Evolutionary conservation across 1,140 invertebrate genomes (phyloP), one percentile per base, ranked within the genome.

Genomic region (Uloborus diversus): DNA sequence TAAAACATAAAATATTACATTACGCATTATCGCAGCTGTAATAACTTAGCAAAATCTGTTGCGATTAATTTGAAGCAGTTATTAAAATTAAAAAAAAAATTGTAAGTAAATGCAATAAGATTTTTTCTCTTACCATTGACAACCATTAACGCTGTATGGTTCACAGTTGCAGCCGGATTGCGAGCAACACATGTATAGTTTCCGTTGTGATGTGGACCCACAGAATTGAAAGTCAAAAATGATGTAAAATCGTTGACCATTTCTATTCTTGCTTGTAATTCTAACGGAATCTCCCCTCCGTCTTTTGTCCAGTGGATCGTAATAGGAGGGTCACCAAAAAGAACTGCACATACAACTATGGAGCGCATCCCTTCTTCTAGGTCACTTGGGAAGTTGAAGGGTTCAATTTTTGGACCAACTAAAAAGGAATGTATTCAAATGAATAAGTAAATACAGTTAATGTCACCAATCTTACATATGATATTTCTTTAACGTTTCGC

Each of bases 261-360:
- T 51, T 84, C 81, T 14, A 85, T 80, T 53, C 71, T 79, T 1
- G 82, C 42, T 32, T 79, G 53, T 23, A 81, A 17, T 17, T 79
- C 81, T 13, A 81, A 90, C 4, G 91, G 90, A 73, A 94, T 89
- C 59, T 91, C 90, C 3, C 90, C 88, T 33, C 93, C 93, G 86
- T 96, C 93, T 85, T 96, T 96, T 33, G 93, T 90, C 95, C 95
- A 97, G 3, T 91, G 89, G 86, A 98, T 95, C 66, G 91, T 92
- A 81, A 98, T 92, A 27, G 96, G 96, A 81, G 95, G 90, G 88
- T 98, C 96, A 20, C 96, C 96, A 87, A 95, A 94, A 85, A 96
- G 92, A 82, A 97, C 95, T 84, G 95, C 93, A 87, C 96, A 98
- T 61, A 94, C 93, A 81, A 97, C 94, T 85, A 95, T 93, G 3